Base-by-base conservation (phyloP, 2,888 invertebrate genomes). In the Campoplex capitator region DNA sequence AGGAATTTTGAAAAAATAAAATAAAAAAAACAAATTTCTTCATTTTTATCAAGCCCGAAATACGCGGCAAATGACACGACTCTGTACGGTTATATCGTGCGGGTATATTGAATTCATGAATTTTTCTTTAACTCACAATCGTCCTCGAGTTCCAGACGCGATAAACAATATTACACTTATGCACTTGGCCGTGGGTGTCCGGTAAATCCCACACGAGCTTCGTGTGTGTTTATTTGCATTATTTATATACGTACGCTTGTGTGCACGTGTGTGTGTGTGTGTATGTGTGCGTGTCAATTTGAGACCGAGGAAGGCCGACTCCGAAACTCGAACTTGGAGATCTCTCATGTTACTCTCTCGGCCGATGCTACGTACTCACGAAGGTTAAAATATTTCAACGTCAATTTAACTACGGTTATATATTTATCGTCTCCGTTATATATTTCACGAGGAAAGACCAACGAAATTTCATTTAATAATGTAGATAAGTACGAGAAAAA, bases 271-370 rank as follows among this genome's bases (percentile, higher is more conserved):
- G 38, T 51, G 42, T 74, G 48, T 23, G 45, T 56, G 16, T 28
- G 38, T 45, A 56, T 45, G 54, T 56, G 42, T 78, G 73, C 68
- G 45, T 32, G 23, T 16, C 68, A 70, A 78, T 68, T 73, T 62
- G 87, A 82, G 87, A 84, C 81, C 62, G 28, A 62, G 77, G 81
- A 84, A 87, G 87, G 87, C 68, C 87, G 78, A 79, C 70, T 83
- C 82, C 87, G 84, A 87, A 87, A 87, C 84, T 87, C 87, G 84
- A 87, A 87, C 87, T 87, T 84, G 83, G 79, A 68, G 79, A 45
- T 84, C 82, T 84, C 82, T 87, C 84, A 77, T 54, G 71, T 84
- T 87, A 84, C 84, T 67, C 56, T 56, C 28, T 58, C 58, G 67
- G 51, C 58, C 71, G 48, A 23, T 23, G 23, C 18, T 4, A 48